phyloP scores from a whole-genome alignment of 2,888 invertebrate genomes.

The Octonoba sinensis region DNA sequence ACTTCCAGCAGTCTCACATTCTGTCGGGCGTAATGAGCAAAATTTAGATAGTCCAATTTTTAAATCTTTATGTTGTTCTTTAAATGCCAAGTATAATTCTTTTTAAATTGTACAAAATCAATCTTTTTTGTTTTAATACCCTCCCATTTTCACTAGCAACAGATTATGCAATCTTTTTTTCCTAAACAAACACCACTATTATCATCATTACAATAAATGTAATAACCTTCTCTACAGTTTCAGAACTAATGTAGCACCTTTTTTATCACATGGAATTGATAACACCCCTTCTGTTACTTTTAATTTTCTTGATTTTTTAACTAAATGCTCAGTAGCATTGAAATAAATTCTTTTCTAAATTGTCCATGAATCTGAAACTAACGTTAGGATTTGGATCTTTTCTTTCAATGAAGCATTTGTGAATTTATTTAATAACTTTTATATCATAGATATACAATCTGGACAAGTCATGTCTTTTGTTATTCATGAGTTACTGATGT shows the following conservation, averaged over 20 bases:
- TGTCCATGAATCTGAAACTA: constrained; percentile 7
- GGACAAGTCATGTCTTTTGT: constrained; percentile 11
- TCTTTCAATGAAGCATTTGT: too few species aligned
- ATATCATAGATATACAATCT: constrained; percentile 11
- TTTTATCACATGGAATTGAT: not conserved
- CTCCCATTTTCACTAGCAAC: constrained; percentile 1
- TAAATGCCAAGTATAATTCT: constrained; percentile 4
- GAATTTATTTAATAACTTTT: constrained; percentile 13
- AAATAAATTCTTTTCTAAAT: constrained; percentile 10
- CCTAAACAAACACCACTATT: constrained; percentile 1
- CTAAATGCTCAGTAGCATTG: too few species aligned
- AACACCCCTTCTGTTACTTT: not conserved
- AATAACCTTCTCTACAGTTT: not conserved
- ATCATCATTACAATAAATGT: constrained; percentile 12
- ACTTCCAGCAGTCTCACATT: constrained; percentile 14
- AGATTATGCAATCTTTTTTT: not conserved
- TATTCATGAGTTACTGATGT: too few species aligned
- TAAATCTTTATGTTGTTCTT: constrained; percentile 1
- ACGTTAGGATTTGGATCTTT: too few species aligned
- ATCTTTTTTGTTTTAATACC: constrained; percentile 7
- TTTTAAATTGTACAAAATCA: constrained; percentile 14
- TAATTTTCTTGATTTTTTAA: too few species aligned
- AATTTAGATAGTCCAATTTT: constrained; percentile 18
- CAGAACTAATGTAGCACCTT: not conserved
- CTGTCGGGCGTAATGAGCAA: constrained; percentile 8